Conservation (phyloP, 2,113 vertebrate genomes). For the Mungos mungo region DNA sequence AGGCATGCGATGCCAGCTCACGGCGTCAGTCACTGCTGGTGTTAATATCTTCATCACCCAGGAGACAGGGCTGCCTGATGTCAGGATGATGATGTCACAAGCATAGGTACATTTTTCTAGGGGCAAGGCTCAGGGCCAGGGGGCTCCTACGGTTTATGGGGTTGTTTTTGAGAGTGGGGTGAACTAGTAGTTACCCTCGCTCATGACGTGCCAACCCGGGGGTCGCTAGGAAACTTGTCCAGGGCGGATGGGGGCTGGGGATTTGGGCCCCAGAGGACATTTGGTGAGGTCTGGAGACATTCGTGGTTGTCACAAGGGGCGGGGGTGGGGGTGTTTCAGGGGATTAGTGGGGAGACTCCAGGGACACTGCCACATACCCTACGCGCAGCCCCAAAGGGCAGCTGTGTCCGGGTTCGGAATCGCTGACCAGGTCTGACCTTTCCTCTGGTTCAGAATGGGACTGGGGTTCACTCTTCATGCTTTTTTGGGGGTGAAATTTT, state of each 20-base stretch:
- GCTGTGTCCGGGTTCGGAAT: background rate
- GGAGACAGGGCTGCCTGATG: background rate
- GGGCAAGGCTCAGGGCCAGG: background rate
- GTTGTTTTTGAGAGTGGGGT: background rate
- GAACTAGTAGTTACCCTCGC: background rate
- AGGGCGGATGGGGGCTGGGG: background rate
- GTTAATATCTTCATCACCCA: accelerated
- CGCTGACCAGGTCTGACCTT: background rate
- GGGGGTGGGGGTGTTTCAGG: background rate
- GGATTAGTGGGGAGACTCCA: background rate
- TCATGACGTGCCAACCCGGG: accelerated
- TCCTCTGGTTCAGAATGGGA: background rate
- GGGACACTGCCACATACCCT: accelerated
- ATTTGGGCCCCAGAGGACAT: background rate
- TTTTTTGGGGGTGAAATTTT: background rate
- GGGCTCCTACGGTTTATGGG: accelerated
- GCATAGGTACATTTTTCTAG: background rate
- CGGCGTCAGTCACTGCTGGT: background rate
- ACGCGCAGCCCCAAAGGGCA: background rate
- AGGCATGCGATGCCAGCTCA: accelerated
- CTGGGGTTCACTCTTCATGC: background rate
- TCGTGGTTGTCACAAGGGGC: background rate
- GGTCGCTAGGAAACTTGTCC: background rate
- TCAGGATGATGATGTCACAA: background rate
- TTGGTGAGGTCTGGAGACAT: background rate